A percentile compares a stretch with the other conserved stretches of the same genome.
Evolutionary conservation across 92 coral and sea anemone genomes (phyloP).

Genomic region (Pocillopora grandis): DNA sequence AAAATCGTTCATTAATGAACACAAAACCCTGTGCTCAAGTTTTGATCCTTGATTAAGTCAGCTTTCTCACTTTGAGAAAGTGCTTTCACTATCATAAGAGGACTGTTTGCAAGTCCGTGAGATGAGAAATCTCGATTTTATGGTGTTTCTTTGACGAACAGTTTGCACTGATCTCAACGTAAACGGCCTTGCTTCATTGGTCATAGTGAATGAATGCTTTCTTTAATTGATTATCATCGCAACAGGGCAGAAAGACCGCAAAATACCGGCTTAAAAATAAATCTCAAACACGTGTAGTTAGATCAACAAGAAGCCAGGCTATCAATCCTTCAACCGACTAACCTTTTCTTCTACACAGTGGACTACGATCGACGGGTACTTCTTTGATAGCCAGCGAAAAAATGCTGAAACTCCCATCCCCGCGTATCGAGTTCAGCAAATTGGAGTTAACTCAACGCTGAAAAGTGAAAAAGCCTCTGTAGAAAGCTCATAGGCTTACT

Average conservation of each 20-base stretch:
- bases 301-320: neutral
- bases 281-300: slow-evolving; percentile 6
- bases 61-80: too few relatives aligned
- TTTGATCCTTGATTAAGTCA: too few relatives aligned
- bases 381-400: slow-evolving; percentile 99
- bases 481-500: neutral
- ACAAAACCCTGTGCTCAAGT: too few relatives aligned
- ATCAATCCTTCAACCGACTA: neutral
- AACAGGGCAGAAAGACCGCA: neutral
- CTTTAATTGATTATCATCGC: neutral
- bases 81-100: too few relatives aligned
- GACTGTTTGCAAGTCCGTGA: too few relatives aligned
- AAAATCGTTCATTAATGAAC: too few relatives aligned
- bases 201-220: too few relatives aligned
- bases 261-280: neutral
- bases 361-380: slow-evolving; percentile 95
- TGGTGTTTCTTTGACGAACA: too few relatives aligned
- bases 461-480: neutral
- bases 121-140: too few relatives aligned
- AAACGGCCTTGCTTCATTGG: too few relatives aligned
- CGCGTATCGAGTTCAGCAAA: neutral
- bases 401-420: slow-evolving; percentile 99
- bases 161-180: too few relatives aligned
- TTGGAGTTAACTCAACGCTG: neutral
- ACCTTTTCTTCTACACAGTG: slow-evolving; percentile 99